Base-by-base conservation (phyloP, 1,140 invertebrate genomes). In the Lasaia peninsularis region DNA sequence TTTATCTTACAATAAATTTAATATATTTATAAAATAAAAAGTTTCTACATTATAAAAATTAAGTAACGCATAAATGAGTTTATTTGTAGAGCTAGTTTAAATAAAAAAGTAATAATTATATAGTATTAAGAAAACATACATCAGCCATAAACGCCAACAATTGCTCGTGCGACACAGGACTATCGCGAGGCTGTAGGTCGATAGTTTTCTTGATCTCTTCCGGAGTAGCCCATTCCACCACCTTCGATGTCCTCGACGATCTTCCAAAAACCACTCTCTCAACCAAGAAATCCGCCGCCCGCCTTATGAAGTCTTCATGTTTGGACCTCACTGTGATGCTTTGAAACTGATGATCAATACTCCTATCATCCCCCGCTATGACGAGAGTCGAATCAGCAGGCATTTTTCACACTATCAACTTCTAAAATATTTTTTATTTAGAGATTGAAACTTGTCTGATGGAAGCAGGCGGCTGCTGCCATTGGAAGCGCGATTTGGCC, bases 181-280 rank as follows among this genome's bases (percentile, higher is more conserved):
- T 80, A 7, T 91, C 80, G n/a, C 86, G 78, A 5, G 96, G 77
- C 21, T 91, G 79, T 63, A 97, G 90, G 73, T 96, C 92, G 10
- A 97, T 90, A 0, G 91, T 81, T 31, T 91, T 85, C 24, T 90
- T 87, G 31, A 97, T 85, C 51, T 93, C 87, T 11, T 92, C 89
- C 1, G 96, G 96, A 44, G 92, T 90, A 40, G 91, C 89, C 93
- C 94, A 97, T 67, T 95, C 92, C 12, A 96, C 91, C 0, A 97
- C 95, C 75, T 92, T 93, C 35, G 91, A 91, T 6, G 91, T 90
- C 33, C 95, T 90, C 40, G 90, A 91, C 0, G 94, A 94, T 14
- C 94, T 93, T 67, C 93, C 90, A 64, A 96, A 96, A 11, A 96
- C 92, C 4, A 94, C 94, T 35, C 94, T 89, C 51, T 94, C 91